Percentiles rank a stretch among this genome's conserved stretches.
Evolutionary conservation across 2,113 vertebrate species (phyloP).

Genomic region (Centropristis striata): DNA sequence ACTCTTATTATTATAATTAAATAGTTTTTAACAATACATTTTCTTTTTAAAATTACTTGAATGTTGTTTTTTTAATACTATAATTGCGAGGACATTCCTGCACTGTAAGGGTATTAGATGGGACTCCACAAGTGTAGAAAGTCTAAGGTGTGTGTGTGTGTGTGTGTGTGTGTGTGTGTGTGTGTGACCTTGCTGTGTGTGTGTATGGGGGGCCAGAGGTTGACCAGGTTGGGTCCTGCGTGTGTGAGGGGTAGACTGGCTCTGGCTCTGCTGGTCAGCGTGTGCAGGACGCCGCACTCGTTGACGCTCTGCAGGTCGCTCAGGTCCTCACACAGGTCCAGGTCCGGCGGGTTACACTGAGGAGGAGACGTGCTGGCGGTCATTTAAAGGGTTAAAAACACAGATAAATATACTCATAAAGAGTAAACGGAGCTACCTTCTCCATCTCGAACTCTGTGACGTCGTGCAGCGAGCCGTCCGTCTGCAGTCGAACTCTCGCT

Average conservation of each 20-base stretch:
- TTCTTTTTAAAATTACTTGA: too few relatives aligned
- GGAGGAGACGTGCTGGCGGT: background rate
- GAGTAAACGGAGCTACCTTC: constrained; percentile 79
- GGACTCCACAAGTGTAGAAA: too few relatives aligned
- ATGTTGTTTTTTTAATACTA: too few relatives aligned
- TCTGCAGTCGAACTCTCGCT: constrained; percentile 88
- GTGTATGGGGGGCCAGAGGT: constrained; percentile 64
- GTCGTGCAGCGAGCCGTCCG: constrained; percentile 83
- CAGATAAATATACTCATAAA: background rate
- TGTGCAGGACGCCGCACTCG: constrained; percentile 88
- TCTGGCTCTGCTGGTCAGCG: constrained; percentile 84
- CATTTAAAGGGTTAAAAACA: too few relatives aligned
- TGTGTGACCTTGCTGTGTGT: constrained; percentile 83
- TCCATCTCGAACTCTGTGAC: constrained; percentile 89
- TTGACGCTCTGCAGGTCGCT: constrained; percentile 89
- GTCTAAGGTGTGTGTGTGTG: background rate
- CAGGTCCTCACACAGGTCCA: constrained; percentile 91
- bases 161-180: constrained; percentile 29
- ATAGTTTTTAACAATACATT: too few relatives aligned
- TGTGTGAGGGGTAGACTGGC: constrained; percentile 86
- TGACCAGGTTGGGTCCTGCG: constrained; percentile 87
- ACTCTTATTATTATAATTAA: too few relatives aligned
- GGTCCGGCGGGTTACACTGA: constrained; percentile 90
- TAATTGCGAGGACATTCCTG: background rate
- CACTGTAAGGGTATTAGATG: too few relatives aligned